Evolutionary conservation across 1,140 invertebrate species (phyloP), one percentile per base, ranked within the genome.

Genomic region (Aphaenogaster ashmeadi): DNA sequence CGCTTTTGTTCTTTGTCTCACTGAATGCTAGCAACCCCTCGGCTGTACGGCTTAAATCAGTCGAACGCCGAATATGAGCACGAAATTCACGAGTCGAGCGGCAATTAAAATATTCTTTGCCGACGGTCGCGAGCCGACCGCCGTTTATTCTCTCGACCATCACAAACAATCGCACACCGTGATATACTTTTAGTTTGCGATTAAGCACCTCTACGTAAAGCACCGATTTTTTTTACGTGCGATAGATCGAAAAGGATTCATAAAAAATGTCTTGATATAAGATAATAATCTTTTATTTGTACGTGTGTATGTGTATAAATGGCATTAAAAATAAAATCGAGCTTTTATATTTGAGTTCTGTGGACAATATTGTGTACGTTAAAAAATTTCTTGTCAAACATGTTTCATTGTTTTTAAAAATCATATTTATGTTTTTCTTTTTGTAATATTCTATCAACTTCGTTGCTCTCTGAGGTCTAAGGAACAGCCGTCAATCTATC

Each of bases 1-100:
- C 87, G 94, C 92, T 94, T 95, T 95, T 95, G 94, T 95, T 95
- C 95, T 93, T 95, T 92, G 92, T 94, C 94, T 94, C 93, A 92
- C 91, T 93, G 92, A 94, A 94, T 93, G 92, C 87, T 93, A 91
- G 88, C 93, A 92, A 92, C 92, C 94, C 94, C 94, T 90, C 91
- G 88, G 90, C 88, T 84, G 86, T 92, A 88, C 87, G 89, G 88
- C 87, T 92, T 89, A 93, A 94, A 95, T 93, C 93, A 93, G 90
- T 93, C 90, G 92, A 93, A 92, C 87, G 87, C 91, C 90, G 89
- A 94, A 94, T 90, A 90, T 91, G 84, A 91, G 87, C 86, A 88
- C 86, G 87, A 92, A 90, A 92, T 93, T 91, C 87, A 89, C 89
- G 92, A 89, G 89, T 92, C 90, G 90, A 80, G 87, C 88, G 87